phyloP scores from a whole-genome alignment of 23 tunicate genomes.

The Oikopleura dioica region DNA sequence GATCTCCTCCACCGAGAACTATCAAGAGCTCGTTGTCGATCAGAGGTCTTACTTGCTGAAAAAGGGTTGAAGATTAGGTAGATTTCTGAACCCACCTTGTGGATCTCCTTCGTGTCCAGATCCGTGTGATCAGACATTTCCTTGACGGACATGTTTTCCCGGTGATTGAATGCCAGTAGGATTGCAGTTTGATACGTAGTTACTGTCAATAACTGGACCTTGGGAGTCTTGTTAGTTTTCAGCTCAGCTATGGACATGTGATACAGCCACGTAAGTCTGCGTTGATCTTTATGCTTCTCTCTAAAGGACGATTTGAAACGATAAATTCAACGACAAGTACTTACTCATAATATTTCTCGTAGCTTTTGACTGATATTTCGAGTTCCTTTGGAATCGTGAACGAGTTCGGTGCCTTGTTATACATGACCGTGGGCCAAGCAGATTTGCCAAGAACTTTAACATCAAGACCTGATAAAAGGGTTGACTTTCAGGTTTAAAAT shows the following conservation, averaged over 20 bases:
- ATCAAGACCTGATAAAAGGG: background rate
- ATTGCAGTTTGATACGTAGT: background rate
- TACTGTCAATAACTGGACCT: background rate
- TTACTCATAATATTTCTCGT: too few relatives aligned
- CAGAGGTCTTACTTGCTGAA: background rate
- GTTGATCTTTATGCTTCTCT: background rate
- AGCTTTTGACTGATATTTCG: too few relatives aligned
- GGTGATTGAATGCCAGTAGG: background rate
- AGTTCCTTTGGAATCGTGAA: background rate
- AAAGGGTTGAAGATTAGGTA: too few relatives aligned
- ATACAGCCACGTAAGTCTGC: background rate
- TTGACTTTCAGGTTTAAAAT: background rate
- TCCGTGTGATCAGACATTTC: background rate
- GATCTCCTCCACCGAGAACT: background rate
- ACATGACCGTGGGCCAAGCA: background rate
- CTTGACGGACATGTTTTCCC: background rate
- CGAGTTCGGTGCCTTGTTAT: background rate
- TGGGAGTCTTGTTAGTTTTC: background rate
- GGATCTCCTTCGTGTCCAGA: background rate
- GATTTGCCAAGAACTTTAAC: background rate
- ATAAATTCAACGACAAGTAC: too few relatives aligned
- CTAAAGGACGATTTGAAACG: background rate
- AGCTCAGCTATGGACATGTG: background rate
- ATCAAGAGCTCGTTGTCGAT: slow-evolving; percentile 3
- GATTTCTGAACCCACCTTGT: background rate